Evolutionary conservation across 1,140 invertebrate species (phyloP), one percentile per base, ranked within the genome.

Genomic region (Diorhabda elongata): DNA sequence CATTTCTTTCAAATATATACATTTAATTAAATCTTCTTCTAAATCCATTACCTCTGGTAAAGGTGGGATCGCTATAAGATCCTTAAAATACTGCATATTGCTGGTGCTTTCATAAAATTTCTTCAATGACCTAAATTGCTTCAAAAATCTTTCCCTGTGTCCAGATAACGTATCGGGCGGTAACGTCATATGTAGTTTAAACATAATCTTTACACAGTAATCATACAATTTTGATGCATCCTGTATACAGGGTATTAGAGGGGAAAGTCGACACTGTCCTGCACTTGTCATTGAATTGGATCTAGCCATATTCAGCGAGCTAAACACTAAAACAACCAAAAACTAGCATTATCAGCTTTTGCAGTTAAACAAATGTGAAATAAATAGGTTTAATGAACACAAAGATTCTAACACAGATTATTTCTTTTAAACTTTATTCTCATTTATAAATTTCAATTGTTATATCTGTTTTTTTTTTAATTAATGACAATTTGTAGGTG

Each of bases 151-250:
- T 75, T 96, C 90, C 67, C 97, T 85, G 81, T 99, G 98, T 4
- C 97, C 98, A 58, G 86, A 81, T 9, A 99, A 83, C 8, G 94
- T 92, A 82, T 99, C 97, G 9, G 94, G 88, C 3, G 96, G 94
- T 68, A 99, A 83, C 73, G 91, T 89, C 73, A 91, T 90, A 82
- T 99, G 97, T 9, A 99, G 86, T 77, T 94, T 93, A 83, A 99
- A 99, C 71, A 99, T 86, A 64, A 98, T 90, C 82, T 98, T 96
- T 6, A 99, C 97, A 73, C 92, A 92, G 79, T 94, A 96, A 85
- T 99, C 97, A 80, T 99, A 99, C 0, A 99, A 84, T 72, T 94
- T 92, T 73, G 94, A 95, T 0, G 97, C 96, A 82, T 99, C 98
- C 83, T 97, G 94, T 73, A 99, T 98, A 78, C 97, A 97, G n/a